Evolutionary conservation across 2,113 vertebrate species (phyloP).

Genomic region (Desmodus rotundus): DNA sequence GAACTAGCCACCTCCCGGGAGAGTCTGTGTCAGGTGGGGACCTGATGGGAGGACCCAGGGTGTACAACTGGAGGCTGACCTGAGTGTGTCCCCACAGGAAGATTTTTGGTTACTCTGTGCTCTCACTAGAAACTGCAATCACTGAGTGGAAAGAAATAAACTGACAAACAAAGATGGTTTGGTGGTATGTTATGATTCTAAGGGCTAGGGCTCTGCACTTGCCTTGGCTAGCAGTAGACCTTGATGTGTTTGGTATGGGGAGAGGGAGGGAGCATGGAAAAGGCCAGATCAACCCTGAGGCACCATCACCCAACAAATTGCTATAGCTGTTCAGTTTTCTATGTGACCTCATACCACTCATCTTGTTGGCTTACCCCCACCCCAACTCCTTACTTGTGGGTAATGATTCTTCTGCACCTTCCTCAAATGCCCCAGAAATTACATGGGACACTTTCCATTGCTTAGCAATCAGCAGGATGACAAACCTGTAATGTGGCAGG

Average conservation of each 20-base stretch:
- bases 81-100: background rate
- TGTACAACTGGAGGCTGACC: fast-evolving
- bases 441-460: background rate
- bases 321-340: background rate
- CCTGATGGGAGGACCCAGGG: fast-evolving
- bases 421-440: background rate
- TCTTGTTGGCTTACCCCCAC: background rate
- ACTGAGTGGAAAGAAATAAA: background rate
- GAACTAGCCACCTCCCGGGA: background rate
- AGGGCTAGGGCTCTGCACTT: background rate
- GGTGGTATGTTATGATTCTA: too few relatives aligned
- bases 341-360: too few relatives aligned
- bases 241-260: background rate
- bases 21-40: background rate
- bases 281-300: background rate
- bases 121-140: background rate
- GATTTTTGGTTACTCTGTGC: background rate
- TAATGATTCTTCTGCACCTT: background rate
- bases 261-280: background rate
- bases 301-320: background rate
- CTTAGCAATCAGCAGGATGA: background rate
- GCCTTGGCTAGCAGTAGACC: background rate
- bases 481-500: background rate
- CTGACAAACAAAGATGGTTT: background rate
- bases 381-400: background rate